Conservation (phyloP, 2,113 vertebrate genomes). For the Nyctibius bracteatus region DNA sequence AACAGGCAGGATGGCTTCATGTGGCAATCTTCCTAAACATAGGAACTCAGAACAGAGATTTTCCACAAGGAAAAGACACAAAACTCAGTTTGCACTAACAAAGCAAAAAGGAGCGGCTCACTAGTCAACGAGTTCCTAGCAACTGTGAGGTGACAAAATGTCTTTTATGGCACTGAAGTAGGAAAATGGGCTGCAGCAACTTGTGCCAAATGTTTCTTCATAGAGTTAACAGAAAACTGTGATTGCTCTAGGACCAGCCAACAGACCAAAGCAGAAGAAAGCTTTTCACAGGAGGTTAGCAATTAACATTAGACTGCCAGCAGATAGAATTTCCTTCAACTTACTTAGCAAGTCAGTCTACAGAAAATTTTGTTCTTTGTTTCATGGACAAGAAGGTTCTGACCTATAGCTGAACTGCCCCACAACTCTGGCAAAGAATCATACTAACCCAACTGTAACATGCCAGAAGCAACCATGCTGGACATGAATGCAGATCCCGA, state of each 20-base stretch:
- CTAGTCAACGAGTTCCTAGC: neutral
- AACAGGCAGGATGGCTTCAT: neutral
- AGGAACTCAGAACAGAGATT: neutral
- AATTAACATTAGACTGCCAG: neutral
- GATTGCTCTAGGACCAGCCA: neutral
- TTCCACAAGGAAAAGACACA: neutral
- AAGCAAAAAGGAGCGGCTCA: neutral
- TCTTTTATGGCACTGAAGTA: neutral
- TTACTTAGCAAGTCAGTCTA: neutral
- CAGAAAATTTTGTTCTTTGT: neutral
- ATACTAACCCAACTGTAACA: neutral
- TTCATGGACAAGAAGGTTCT: neutral
- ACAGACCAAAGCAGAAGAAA: neutral
- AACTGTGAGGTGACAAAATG: neutral
- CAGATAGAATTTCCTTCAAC: neutral
- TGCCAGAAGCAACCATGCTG: accelerated
- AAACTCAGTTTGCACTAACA: neutral
- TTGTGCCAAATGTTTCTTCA: neutral
- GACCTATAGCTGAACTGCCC: neutral
- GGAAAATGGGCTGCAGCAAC: neutral
- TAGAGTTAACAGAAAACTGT: neutral
- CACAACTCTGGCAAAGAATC: neutral
- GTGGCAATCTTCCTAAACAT: neutral
- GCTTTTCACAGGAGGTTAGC: neutral
- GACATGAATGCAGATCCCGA: accelerated